Conservation (phyloP, 1,140 invertebrate genomes). For the Ceratosolen fusciceps region DNA sequence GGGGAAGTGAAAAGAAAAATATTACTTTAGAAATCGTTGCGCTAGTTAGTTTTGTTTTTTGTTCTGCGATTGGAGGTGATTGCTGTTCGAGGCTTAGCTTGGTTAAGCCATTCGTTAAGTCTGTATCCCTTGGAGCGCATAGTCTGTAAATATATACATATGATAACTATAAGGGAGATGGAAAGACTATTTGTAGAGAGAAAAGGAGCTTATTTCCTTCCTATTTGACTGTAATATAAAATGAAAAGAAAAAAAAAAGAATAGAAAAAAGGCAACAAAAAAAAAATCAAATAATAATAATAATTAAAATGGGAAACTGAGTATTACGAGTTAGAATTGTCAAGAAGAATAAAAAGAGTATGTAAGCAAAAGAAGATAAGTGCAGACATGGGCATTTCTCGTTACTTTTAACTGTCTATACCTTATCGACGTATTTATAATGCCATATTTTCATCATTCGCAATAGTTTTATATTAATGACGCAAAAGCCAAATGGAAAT, state of each 20-base stretch:
- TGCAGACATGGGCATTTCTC: conserved; percentile 22
- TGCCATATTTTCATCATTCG: conserved; percentile 21
- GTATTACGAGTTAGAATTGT: conserved; percentile 33
- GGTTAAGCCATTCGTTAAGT: conserved; percentile 9
- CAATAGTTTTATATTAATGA: conserved; percentile 25
- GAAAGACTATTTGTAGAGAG: conserved; percentile 49
- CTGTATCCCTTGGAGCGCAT: conserved; percentile 31
- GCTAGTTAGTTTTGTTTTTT: conserved; percentile 47
- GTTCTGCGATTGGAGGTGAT: conserved; percentile 38
- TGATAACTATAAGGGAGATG: conserved; percentile 47
- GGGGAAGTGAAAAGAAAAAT: no score
- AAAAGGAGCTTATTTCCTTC: conserved; percentile 47
- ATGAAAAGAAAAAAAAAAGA: no score
- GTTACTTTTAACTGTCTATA: conserved; percentile 35
- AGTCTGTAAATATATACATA: conserved; percentile 50
- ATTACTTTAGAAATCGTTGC: conserved; percentile 48
- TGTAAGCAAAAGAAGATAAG: conserved; percentile 1
- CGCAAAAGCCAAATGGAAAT: conserved; percentile 16
- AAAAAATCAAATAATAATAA: no score
- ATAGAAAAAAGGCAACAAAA: no score
- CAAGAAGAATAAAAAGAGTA: background rate
- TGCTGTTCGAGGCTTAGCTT: conserved; percentile 45
- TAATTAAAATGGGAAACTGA: conserved; percentile 18
- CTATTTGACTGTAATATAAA: conserved; percentile 37
- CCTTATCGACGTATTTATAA: conserved; percentile 13